A percentile compares a stretch with the other conserved stretches of the same genome.
Evolutionary conservation across 2,797 vertebrate species (phyloP).

Genomic region (Oceanodroma leucorhoa): DNA sequence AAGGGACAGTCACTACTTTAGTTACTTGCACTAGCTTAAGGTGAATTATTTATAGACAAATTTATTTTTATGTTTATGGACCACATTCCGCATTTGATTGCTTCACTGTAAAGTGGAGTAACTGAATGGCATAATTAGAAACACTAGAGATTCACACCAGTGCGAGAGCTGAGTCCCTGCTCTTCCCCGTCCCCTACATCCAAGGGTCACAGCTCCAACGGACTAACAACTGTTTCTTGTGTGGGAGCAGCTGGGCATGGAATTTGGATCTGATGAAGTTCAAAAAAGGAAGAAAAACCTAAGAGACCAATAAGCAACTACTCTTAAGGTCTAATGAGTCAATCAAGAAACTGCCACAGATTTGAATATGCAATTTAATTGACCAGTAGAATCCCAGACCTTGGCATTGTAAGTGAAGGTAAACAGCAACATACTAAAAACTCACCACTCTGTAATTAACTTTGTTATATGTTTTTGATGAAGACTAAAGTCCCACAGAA

Average conservation of each 20-base stretch:
- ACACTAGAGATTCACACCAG: not conserved
- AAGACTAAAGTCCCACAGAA: not conserved
- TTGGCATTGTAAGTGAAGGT: not conserved
- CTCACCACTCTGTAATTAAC: not conserved
- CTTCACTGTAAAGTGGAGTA: not conserved
- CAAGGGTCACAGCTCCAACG: not conserved
- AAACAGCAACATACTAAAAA: not conserved
- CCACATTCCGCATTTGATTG: not conserved
- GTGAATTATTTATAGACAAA: not conserved
- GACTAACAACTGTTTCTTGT: not conserved
- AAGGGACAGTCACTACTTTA: not conserved
- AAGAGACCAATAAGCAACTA: not conserved
- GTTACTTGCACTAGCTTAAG: not conserved
- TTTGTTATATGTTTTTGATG: not conserved
- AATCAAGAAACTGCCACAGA: not conserved
- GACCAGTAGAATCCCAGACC: not conserved
- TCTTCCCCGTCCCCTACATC: not conserved
- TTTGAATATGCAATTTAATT: not conserved
- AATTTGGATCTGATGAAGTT: not conserved
- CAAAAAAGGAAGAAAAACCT: not conserved
- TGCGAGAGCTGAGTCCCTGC: accelerated
- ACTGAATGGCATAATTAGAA: not conserved
- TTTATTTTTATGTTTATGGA: not conserved
- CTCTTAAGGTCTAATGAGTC: not conserved
- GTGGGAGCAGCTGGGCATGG: not conserved